A percentile compares a stretch with the other conserved stretches of the same genome.
These are phyloP conservation scores for Papilio demoleus DNA, from an alignment of 2,888 invertebrate species.

Conservation along the genomic window DNA sequence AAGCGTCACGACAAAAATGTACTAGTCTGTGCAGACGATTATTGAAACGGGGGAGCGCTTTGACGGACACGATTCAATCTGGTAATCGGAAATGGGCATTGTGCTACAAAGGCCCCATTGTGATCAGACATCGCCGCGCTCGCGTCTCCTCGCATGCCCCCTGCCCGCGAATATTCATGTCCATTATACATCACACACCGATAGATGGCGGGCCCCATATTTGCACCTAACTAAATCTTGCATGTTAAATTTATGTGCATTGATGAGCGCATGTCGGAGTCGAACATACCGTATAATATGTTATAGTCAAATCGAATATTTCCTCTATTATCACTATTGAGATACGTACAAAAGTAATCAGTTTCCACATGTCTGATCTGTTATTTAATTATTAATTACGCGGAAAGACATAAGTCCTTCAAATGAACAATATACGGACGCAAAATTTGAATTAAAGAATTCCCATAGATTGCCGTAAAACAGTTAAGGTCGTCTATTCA, in stretches of 20 bases:
- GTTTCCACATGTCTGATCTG: not conserved
- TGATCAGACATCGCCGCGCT: constrained; percentile 51
- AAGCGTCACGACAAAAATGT: constrained; percentile 50
- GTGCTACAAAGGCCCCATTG: constrained; percentile 80
- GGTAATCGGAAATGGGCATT: constrained; percentile 83
- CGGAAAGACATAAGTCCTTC: not conserved
- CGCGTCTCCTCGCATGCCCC: constrained; percentile 51
- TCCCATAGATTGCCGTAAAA: not conserved
- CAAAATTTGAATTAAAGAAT: not conserved
- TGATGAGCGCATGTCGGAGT: not conserved
- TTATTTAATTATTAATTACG: not conserved
- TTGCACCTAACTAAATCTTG: constrained; percentile 25
- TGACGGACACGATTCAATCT: constrained; percentile 79
- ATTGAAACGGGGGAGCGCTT: constrained; percentile 68
- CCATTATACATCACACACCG: constrained; percentile 45
- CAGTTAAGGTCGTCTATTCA: not conserved
- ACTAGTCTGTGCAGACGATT: constrained; percentile 56
- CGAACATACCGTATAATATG: not conserved
- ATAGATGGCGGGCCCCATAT: constrained; percentile 11
- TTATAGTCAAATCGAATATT: not conserved
- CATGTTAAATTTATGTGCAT: constrained; percentile 10
- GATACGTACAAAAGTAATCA: not conserved
- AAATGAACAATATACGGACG: not conserved
- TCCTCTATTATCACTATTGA: not conserved
- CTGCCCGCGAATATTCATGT: constrained; percentile 65